Evolutionary conservation across 2,113 vertebrate species (phyloP), one percentile per base, ranked within the genome.

Genomic region (Gasterosteus aculeatus): DNA sequence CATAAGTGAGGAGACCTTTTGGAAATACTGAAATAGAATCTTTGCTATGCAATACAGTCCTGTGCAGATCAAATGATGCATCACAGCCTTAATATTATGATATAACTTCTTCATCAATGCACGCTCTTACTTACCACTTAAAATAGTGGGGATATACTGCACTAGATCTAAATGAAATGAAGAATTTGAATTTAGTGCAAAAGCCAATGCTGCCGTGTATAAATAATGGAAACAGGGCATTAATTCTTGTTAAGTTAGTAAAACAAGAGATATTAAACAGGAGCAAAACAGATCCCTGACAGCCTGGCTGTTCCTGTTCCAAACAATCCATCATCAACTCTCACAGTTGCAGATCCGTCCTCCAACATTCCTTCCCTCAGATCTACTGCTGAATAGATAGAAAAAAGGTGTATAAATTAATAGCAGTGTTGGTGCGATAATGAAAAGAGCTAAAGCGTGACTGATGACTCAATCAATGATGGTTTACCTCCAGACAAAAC

Each of bases 381-480:
- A 59, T 38, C 31, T 9, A 63, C 6, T 93, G 87, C 92, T 92
- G 76, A 92, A 91, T 92, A 80, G 54, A 88, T 49, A 69, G 41
- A 29, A 87, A 70, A 18, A 22, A 61, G 7, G 63, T 42, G 60
- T 78, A 85, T 86, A 69, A 86, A 93, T 94, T 93, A 92, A 93
- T 91, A 91, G 90, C 72, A 69, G 65, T 77, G 85, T 91, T 83
- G 87, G 86, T 22, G 8, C 44, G 10, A 79, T 76, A 81, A 94
- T 88, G 90, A 92, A 47, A 46, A 10, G 72, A 46, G 72, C 82
- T 80, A 88, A 89, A 92, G 77, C 72, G 69, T 91, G 92, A 93
- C 91, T 91, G 91, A 94, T 92, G 88, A 91, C 89, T 89, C 85
- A 90, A 83, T 93, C 89, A 88, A 67, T 70, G 77, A 31, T 5